Conservation (phyloP, 2,113 vertebrate genomes). For the Aleadryas rufinucha region DNA sequence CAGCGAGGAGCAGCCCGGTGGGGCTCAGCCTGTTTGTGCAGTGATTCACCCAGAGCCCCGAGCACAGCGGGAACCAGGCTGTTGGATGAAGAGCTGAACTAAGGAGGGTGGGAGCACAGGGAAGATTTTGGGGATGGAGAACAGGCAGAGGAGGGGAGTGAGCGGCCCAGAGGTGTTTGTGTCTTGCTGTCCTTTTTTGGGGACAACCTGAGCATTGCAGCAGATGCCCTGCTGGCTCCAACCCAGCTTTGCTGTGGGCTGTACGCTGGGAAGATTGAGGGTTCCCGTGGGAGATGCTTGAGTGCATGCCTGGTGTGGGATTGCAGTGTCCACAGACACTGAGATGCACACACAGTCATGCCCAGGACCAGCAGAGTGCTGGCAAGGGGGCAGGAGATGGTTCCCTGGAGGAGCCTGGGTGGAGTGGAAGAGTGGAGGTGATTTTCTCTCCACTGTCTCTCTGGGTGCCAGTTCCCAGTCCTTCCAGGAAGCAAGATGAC, state of each 20-base stretch:
- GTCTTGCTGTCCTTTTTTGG: not conserved
- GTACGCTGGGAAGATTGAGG: not conserved
- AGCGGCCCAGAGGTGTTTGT: rapidly evolving
- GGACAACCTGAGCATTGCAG: not conserved
- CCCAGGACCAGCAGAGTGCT: rapidly evolving
- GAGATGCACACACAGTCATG: rapidly evolving
- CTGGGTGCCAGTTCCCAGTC: not conserved
- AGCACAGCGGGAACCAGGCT: rapidly evolving
- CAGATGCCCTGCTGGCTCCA: rapidly evolving
- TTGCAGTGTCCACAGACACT: rapidly evolving
- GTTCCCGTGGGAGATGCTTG: rapidly evolving
- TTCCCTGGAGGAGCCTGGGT: not conserved
- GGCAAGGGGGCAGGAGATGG: not conserved
- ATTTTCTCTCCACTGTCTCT: not conserved
- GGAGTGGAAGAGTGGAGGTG: not conserved
- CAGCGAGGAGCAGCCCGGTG: rapidly evolving
- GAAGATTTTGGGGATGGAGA: not conserved
- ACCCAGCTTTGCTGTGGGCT: not conserved
- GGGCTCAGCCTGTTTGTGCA: not conserved
- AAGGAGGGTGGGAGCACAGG: not conserved
- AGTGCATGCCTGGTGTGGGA: rapidly evolving
- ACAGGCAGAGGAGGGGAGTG: not conserved
- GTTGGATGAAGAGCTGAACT: not conserved
- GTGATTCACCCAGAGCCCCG: not conserved
- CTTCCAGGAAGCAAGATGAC: slow-evolving; percentile 74